Conservation (phyloP, 2,888 invertebrate genomes). For the Parasteatoda lunata region DNA sequence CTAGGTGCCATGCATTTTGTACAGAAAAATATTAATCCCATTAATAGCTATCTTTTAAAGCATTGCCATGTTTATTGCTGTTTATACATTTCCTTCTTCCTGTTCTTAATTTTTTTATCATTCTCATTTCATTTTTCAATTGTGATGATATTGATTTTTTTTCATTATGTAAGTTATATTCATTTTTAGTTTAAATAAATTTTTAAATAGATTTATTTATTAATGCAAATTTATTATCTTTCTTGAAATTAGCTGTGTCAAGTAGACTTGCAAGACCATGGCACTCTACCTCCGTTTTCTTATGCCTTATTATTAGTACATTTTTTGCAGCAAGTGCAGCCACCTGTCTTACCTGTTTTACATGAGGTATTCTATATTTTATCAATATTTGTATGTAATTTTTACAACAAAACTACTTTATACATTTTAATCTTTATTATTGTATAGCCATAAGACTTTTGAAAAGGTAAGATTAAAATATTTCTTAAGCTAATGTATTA, state of each 20-base stretch:
- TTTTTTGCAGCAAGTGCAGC: constrained; percentile 76
- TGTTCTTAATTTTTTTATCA: neutral
- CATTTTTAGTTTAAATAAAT: neutral
- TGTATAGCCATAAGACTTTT: too few species aligned
- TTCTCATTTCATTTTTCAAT: neutral
- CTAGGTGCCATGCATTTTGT: too few species aligned
- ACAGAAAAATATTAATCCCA: too few species aligned
- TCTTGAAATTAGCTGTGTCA: constrained; percentile 73
- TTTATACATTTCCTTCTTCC: neutral
- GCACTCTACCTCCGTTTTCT: constrained; percentile 76
- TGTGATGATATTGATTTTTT: neutral
- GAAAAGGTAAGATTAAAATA: too few species aligned
- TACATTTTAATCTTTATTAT: too few species aligned
- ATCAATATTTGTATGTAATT: neutral
- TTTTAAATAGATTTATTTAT: neutral
- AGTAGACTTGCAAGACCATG: constrained; percentile 75
- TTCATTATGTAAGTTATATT: neutral
- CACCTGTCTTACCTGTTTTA: constrained; percentile 75
- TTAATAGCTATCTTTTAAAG: too few species aligned
- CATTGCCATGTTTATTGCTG: too few species aligned
- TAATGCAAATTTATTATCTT: constrained; percentile 34
- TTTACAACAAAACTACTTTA: too few species aligned
- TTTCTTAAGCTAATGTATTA: too few species aligned
- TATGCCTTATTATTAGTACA: constrained; percentile 77
- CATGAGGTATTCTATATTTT: constrained; percentile 73